Conservation (phyloP, 2,888 invertebrate species). For the Brachycybe producta region DNA sequence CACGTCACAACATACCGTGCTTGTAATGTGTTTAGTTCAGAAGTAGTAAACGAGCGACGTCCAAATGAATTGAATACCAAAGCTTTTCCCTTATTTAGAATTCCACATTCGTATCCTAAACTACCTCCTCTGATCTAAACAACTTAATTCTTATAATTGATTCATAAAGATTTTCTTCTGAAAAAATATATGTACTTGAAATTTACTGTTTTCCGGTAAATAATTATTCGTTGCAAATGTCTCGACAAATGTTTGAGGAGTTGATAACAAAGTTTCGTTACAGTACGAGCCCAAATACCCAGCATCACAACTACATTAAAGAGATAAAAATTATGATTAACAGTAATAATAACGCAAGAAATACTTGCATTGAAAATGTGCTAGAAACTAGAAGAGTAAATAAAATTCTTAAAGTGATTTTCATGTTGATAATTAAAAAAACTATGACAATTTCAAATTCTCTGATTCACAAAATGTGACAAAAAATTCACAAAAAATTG, state of each 20-base stretch:
- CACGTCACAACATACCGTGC: too few relatives aligned
- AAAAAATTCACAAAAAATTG: too few relatives aligned
- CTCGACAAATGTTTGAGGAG: slow-evolving; percentile 24
- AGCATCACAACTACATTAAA: too few relatives aligned
- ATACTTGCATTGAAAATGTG: too few relatives aligned
- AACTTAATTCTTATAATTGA: slow-evolving; percentile 1
- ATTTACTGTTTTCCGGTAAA: background rate
- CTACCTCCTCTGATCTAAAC: slow-evolving; percentile 27
- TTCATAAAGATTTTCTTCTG: too few relatives aligned
- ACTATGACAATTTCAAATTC: too few relatives aligned
- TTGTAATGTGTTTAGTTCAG: slow-evolving; percentile 32
- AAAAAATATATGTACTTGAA: background rate
- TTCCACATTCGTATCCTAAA: slow-evolving; percentile 32
- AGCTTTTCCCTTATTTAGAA: slow-evolving; percentile 32
- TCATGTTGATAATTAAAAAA: too few relatives aligned
- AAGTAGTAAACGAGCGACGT: slow-evolving; percentile 28
- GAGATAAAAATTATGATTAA: too few relatives aligned
- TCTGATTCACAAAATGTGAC: too few relatives aligned
- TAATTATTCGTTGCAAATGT: slow-evolving; percentile 18
- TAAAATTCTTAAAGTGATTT: too few relatives aligned
- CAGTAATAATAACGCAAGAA: too few relatives aligned
- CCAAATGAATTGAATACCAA: slow-evolving; percentile 31
- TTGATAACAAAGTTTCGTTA: slow-evolving; percentile 25
- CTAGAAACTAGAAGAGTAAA: too few relatives aligned
- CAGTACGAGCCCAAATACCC: slow-evolving; percentile 32